These are phyloP conservation scores for Netta rufina DNA, from an alignment of 2,797 vertebrate species.

Conservation along the genomic window DNA sequence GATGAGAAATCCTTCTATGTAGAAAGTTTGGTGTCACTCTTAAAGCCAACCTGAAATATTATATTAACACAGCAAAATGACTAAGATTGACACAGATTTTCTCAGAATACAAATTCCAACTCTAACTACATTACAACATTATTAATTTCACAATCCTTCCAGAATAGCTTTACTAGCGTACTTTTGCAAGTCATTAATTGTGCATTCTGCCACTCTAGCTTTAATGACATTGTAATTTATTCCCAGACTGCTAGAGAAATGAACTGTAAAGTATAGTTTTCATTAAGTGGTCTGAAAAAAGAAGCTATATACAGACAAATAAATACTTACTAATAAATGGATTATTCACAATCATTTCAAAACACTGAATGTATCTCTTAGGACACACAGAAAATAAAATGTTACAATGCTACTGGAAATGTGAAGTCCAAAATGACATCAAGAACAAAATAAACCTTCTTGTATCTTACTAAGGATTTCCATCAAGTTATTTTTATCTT, in stretches of 20 bases:
- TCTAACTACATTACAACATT: conserved; percentile 16
- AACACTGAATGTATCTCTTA: neutral
- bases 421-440: neutral
- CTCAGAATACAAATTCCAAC: neutral
- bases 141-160: conserved; percentile 22
- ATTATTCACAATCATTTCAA: conserved; percentile 47
- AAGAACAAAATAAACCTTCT: neutral
- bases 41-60: neutral
- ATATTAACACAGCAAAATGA: neutral
- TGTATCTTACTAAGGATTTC: neutral
- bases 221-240: conserved; percentile 70
- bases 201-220: conserved; percentile 55
- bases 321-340: conserved; percentile 54
- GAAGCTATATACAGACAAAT: conserved; percentile 56
- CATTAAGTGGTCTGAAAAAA: conserved; percentile 55
- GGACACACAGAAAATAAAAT: neutral
- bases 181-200: conserved; percentile 72
- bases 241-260: conserved; percentile 67
- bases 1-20: neutral
- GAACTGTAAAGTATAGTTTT: conserved; percentile 66
- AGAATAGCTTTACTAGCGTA: conserved; percentile 46
- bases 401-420: neutral
- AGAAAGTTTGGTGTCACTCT: neutral
- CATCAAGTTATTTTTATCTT: neutral
- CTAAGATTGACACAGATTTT: neutral